A percentile compares a stretch with the other conserved stretches of the same genome.
Conservation (phyloP, 2,113 vertebrate genomes). For the Ivindomyrus marchei region DNA sequence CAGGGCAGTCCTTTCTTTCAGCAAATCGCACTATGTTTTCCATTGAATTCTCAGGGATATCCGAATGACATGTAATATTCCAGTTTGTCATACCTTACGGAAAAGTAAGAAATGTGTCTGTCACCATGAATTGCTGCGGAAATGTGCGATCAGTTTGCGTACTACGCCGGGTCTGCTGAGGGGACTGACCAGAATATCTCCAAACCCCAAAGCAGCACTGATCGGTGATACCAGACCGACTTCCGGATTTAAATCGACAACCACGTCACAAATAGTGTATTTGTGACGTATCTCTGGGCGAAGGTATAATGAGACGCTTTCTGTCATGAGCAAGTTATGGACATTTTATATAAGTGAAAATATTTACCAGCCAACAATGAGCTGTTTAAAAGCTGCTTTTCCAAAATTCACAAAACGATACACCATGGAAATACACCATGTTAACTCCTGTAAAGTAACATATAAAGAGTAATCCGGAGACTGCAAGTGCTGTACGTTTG, state of each 20-base stretch:
- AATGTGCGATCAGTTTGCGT: neutral
- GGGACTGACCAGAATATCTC: constrained; percentile 61
- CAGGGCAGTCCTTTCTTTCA: constrained; percentile 2
- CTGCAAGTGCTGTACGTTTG: no score
- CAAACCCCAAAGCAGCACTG: constrained; percentile 60
- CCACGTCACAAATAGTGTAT: neutral
- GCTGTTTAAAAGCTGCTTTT: neutral
- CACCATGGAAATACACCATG: no score
- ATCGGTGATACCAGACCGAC: neutral
- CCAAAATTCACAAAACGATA: no score
- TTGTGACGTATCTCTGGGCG: neutral
- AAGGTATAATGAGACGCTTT: neutral
- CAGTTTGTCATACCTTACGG: neutral
- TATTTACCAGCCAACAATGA: neutral
- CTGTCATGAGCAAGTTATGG: neutral
- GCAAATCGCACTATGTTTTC: neutral
- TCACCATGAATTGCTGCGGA: neutral
- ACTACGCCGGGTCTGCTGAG: constrained; percentile 39
- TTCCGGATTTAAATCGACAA: neutral
- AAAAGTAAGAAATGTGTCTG: neutral
- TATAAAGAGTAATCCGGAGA: no score
- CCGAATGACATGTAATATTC: neutral
- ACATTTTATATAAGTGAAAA: neutral
- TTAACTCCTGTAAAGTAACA: no score
- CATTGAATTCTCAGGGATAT: neutral